Evolutionary conservation across 2,797 vertebrate species (phyloP), one percentile per base, ranked within the genome.

Genomic region (Epinephelus malabaricus): DNA sequence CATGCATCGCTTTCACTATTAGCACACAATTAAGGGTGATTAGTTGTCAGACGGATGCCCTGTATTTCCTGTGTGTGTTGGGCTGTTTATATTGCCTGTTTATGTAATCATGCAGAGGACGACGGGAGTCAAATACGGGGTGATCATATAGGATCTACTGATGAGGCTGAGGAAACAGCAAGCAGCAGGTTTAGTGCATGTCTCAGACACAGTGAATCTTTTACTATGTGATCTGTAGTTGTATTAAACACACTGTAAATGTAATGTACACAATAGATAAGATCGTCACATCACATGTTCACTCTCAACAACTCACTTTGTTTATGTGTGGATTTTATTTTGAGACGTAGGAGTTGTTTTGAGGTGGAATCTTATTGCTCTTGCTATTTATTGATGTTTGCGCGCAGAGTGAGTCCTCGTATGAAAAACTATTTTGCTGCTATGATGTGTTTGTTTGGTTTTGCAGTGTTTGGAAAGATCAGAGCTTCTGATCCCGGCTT

Each of bases 11-110:
- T 83, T 94, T 95, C 89, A 90, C 92, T 94, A 93, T 95, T 95
- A 94, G 90, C 76, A 73, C 81, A 86, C 85, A 92, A 94, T 95
- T 95, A 94, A 75, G 90, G 83, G 90, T 78, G 85, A 95, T 96
- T 96, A 95, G 92, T 86, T 91, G 90, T 90, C 86, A 93, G 92
- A 93, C 91, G 75, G 91, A 93, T 94, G 92, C 86, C 91, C 90
- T 80, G 76, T 64, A 78, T 77, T 93, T 95, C 92, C 93, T 93
- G 89, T 92, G 81, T 79, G 89, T 79, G 82, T 80, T 55, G 51
- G 72, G 74, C 71, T 64, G 80, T 73, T 77, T 80, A 34, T 73
- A 56, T 50, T 75, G 55, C 60, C 63, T 75, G 56, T 76, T 73
- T 83, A 54, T 54, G 54, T 64, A 84, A 89, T 71, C 83, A 67